A percentile compares a stretch with the other conserved stretches of the same genome.
These are phyloP conservation scores for Monoplex corrugatus DNA, from an alignment of 2,888 invertebrate species.

Conservation along the genomic window DNA sequence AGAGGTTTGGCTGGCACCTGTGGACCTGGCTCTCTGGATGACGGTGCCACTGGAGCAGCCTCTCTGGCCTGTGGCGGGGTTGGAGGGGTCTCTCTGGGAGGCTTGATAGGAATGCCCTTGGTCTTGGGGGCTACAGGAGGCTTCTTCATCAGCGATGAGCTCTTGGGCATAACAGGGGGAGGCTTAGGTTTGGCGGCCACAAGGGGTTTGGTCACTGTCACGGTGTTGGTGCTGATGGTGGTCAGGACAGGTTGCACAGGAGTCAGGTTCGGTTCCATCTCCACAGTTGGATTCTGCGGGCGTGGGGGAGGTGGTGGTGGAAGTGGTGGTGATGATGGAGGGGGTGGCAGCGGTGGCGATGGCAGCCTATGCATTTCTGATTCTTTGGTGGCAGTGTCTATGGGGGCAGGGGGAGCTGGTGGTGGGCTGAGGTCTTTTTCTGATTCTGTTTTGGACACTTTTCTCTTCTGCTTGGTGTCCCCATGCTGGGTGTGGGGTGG, in stretches of 20 bases:
- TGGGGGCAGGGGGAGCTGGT: neutral
- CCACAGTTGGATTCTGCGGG: conserved; percentile 35
- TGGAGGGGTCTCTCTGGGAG: conserved; percentile 18
- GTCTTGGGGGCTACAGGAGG: conserved; percentile 48
- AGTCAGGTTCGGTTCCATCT: conserved; percentile 30
- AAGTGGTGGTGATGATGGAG: neutral
- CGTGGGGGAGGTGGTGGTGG: conserved; percentile 16
- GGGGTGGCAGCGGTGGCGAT: neutral
- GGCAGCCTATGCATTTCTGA: neutral
- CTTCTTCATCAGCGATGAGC: neutral
- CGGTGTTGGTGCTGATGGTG: conserved; percentile 45
- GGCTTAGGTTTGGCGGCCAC: conserved; percentile 49
- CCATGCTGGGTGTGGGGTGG: neutral
- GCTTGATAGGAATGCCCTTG: conserved; percentile 4
- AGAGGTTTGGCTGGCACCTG: neutral
- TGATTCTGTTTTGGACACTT: neutral
- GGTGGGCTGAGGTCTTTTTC: neutral
- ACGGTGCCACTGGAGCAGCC: neutral
- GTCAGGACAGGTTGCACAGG: conserved; percentile 31
- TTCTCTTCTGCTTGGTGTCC: neutral
- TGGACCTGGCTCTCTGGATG: neutral
- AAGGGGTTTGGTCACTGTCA: conserved; percentile 45
- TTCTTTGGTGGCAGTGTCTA: neutral
- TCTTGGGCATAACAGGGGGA: conserved; percentile 50
- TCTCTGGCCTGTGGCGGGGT: neutral